Evolutionary conservation across 2,113 vertebrate species (phyloP), one percentile per base, ranked within the genome.

Genomic region (Corythornis cristatus): DNA sequence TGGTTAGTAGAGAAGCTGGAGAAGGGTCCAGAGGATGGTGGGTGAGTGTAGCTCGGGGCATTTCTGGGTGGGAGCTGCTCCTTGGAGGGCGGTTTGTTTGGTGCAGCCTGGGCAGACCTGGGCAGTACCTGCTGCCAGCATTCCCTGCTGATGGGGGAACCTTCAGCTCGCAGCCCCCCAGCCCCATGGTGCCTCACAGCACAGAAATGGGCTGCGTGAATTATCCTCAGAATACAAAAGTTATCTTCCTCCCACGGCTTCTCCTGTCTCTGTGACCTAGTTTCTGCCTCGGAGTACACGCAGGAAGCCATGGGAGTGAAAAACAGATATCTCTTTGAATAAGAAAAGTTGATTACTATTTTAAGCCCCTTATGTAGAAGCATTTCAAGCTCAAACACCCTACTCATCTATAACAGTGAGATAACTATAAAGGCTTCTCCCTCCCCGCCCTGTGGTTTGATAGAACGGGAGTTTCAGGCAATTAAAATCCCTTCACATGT

Each of bases 261-360:
- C 74, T 82, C 28, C 88, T 48, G 2, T 73, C 68, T 91, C 79
- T 5, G 0, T 95, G 95, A 94, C 96, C 95, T 9, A 92, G 83
- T 95, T 97, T 65, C 90, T 31, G 35, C 22, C 92, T 92, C 35
- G 0, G 37, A 53, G 92, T 33, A 58, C 90, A 66, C 6, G 70
- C 90, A 45, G 82, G 43, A 72, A 93, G 91, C 88, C 93, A 37
- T 1, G 2, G 93, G 75, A 96, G 68, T 20, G 46, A 61, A 80
- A 72, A 93, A 33, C 89, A 81, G 35, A 3, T 33, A 68, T 40
- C 82, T 91, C 7, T 88, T 88, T 93, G 88, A 88, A 91, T 90
- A 83, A 68, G 61, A 53, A 17, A 72, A n/a, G 61, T 57, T 92
- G 92, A 86, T 94, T 68, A 37, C 93, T 93, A 56, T 95, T 96